Base-by-base conservation (phyloP, 2,888 invertebrate species). In the Eustalomyia histrio region DNA sequence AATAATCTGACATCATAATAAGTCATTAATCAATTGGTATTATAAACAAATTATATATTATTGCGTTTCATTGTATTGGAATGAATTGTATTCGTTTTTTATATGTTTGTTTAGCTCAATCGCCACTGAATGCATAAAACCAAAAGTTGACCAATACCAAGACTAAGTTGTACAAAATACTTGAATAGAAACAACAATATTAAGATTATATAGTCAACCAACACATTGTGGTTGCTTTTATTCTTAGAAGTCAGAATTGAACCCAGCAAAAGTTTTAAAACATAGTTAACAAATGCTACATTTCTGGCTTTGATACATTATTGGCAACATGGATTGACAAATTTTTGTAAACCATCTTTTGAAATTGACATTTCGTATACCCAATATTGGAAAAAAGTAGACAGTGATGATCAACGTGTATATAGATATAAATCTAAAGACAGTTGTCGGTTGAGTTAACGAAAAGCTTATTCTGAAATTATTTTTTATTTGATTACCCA, bases 1-100 rank as follows among this genome's bases (percentile, higher is more conserved):
- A 89, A 86, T 89, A 89, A 89, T 89, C 89, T 88, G 89, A 88
- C 88, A 89, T 89, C 89, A 89, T 89, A 89, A 89, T 89, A 89
- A 87, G 86, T 83, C 85, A 89, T 89, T 87, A 86, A 89, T 89
- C 88, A 89, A 84, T 61, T 72, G 86, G 88, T 84, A 88, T 87
- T 87, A 87, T 78, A 78, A 71, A 67, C 39, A 78, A 67, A 58
- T 81, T 74, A 86, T 43, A 71, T 67, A 50, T 67, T 64, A 65
- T 72, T 63, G 39, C 67, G 43, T 58, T 35, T 60, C 17, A 64
- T 58, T 57, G 78, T 74, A 68, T 72, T 55, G 18, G 43, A 29
- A 29, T 29, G 29, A 7, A 29, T 69, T 52, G 52, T 29, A 64
- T 61, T 16, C 24, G 39, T 64, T 35, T n/a, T n/a, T n/a, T n/a